Evolutionary conservation across 2,888 invertebrate genomes (phyloP).

Genomic region (Ormyrus rosae): DNA sequence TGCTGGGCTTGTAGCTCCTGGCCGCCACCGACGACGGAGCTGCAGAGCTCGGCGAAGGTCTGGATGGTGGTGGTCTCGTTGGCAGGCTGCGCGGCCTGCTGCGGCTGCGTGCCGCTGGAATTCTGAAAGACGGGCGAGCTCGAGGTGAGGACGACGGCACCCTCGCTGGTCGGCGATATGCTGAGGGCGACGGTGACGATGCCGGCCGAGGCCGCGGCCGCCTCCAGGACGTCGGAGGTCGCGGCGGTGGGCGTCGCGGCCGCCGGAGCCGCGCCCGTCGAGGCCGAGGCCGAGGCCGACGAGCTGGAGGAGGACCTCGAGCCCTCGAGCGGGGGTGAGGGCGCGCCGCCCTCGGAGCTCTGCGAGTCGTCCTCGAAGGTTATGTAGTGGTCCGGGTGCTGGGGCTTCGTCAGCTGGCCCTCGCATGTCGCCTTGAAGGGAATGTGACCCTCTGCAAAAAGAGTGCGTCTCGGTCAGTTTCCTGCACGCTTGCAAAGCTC

Average conservation of each 20-base stretch:
- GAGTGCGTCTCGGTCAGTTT: background rate
- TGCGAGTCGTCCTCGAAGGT: conserved; percentile 94
- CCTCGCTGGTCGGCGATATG: conserved; percentile 78
- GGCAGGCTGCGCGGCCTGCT: conserved; percentile 22
- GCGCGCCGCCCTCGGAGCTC: conserved; percentile 83
- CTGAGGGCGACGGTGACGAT: conserved; percentile 83
- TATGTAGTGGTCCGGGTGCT: conserved; percentile 90
- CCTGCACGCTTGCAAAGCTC: background rate
- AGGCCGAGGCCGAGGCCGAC: conserved; percentile 59
- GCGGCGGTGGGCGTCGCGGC: conserved; percentile 63
- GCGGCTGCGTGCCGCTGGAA: conserved; percentile 63
- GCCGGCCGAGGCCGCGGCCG: conserved; percentile 81
- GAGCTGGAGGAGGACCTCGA: conserved; percentile 54
- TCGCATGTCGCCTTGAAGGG: conserved; percentile 95
- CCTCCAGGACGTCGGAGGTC: conserved; percentile 78
- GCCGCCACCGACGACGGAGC: conserved; percentile 76
- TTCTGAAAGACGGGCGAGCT: conserved; percentile 77
- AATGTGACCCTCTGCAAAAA: conserved; percentile 85
- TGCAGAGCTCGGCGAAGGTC: conserved; percentile 79
- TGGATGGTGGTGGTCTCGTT: conserved; percentile 68
- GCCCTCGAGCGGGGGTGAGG: conserved; percentile 75
- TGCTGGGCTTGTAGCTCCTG: conserved; percentile 65
- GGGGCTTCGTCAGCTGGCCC: conserved; percentile 89
- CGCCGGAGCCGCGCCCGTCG: conserved; percentile 58
- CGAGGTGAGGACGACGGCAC: conserved; percentile 77